Base-by-base conservation (phyloP, 2,113 vertebrate genomes). In the Formicarius rufipectus region DNA sequence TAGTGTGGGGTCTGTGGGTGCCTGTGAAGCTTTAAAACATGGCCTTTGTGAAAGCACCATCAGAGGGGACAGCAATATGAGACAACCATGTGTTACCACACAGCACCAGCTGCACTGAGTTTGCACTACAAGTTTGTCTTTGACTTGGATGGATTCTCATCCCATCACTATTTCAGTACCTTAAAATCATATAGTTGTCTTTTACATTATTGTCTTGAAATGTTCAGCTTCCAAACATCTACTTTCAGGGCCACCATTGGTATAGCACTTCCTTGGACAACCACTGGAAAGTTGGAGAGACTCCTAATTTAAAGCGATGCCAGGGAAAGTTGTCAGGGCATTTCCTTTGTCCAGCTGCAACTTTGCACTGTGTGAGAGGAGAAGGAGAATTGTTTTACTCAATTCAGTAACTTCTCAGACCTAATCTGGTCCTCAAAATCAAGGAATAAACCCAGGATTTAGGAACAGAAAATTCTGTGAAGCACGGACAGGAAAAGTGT, bases 221-320 rank as follows among this genome's bases (percentile, higher is more conserved):
- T 35, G 12, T 67, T 77, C 56, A 52, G 9, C 69, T 93, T 95
- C 93, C 84, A 88, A 64, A 67, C 16, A 68, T 62, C 50, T 77
- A 23, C 35, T 37, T 73, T 88, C 83, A 39, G 31, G 93, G 62
- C 79, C 69, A 86, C 88, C 71, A 75, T 78, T 95, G 23, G 13
- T 67, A 84, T 67, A 44, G 7, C 62, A 88, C 53, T 96, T 97
- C 94, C 91, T 94, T 96, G 96, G 76, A 93, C 96, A 97, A 95
- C n/a, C 74, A 39, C 63, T 92, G 86, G 89, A 90, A 96, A 95
- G 64, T 75, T 95, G 95, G 91, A 96, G 90, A 67, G 62, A 87
- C 79, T 97, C 89, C 91, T 97, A 90, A 96, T 97, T 95, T 95
- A 95, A 96, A 94, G 96, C 93, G 96, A 30, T 96, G 97, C 94